Evolutionary conservation across 1,140 invertebrate species (phyloP).

Genomic region (Zaprionus gabonicus): DNA sequence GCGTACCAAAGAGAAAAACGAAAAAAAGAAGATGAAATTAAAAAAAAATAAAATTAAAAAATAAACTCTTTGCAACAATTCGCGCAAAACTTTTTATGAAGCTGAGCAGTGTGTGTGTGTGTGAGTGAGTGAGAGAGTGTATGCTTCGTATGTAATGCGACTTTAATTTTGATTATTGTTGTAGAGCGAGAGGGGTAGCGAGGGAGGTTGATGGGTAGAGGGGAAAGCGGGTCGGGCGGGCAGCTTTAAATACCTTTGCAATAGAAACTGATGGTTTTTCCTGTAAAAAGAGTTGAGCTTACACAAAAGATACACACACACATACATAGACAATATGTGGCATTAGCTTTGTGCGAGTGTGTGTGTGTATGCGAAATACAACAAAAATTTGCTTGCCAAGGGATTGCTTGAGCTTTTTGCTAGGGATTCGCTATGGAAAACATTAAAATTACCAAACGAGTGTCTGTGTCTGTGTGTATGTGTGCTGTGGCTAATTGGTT

Average conservation of each 20-base stretch:
- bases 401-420: constrained; percentile 33
- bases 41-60: constrained; percentile 21
- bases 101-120: constrained; percentile 26
- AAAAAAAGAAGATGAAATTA: constrained; percentile 34
- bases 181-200: constrained; percentile 10
- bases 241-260: constrained; percentile 84
- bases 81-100: constrained; percentile 54
- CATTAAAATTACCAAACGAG: constrained; percentile 12
- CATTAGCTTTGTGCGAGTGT: constrained; percentile 17
- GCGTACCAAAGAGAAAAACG: constrained; percentile 41
- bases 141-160: constrained; percentile 43
- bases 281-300: constrained; percentile 83
- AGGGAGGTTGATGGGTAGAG: constrained; percentile 1
- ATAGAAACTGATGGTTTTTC: constrained; percentile 84
- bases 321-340: constrained; percentile 49
- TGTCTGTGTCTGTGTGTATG: constrained; percentile 28
- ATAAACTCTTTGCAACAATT: constrained; percentile 54
- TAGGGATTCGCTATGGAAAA: constrained; percentile 15
- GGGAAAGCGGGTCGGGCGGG: constrained; percentile 42
- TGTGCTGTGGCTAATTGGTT: constrained; percentile 47
- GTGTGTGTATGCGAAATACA: constrained; percentile 29
- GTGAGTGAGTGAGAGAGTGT: constrained; percentile 20
- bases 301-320: constrained; percentile 73
- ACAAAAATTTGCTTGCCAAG: constrained; percentile 39
- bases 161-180: constrained; percentile 52